Percentiles rank a stretch among this genome's conserved stretches.
Conservation (phyloP, 1,140 invertebrate genomes). For the Saccostrea cuccullata region DNA sequence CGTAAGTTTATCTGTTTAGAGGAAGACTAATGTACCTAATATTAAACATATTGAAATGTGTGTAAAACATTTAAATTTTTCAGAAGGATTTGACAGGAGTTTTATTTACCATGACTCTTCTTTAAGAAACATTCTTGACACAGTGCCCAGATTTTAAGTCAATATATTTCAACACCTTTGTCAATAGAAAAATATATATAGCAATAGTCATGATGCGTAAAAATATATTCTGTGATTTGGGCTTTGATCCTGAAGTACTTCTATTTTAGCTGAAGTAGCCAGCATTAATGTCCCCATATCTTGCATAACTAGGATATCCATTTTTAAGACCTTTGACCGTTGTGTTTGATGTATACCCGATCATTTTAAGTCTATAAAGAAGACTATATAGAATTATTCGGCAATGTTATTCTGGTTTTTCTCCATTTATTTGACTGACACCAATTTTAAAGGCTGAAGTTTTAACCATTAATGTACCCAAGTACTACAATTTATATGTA, state of each 20-base stretch:
- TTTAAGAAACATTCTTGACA: background rate
- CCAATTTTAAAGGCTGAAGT: background rate
- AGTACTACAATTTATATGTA: background rate
- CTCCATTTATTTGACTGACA: background rate
- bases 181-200: background rate
- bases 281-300: no score
- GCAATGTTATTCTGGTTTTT: background rate
- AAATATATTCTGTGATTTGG: background rate
- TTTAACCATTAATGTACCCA: background rate
- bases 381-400: background rate
- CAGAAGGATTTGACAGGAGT: background rate
- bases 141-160: background rate
- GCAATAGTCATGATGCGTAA: background rate
- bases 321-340: background rate
- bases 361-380: background rate
- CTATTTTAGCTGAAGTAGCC: background rate
- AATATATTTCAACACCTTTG: conserved; percentile 24
- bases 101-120: background rate
- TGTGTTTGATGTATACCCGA: background rate
- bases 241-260: background rate
- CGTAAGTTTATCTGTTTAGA: background rate
- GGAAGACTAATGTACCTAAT: background rate
- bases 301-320: background rate
- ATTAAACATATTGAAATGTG: background rate
- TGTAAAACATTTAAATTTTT: conserved; percentile 4